Evolutionary conservation across 2,888 invertebrate genomes (phyloP), one percentile per base, ranked within the genome.

Genomic region (Mimas tiliae): DNA sequence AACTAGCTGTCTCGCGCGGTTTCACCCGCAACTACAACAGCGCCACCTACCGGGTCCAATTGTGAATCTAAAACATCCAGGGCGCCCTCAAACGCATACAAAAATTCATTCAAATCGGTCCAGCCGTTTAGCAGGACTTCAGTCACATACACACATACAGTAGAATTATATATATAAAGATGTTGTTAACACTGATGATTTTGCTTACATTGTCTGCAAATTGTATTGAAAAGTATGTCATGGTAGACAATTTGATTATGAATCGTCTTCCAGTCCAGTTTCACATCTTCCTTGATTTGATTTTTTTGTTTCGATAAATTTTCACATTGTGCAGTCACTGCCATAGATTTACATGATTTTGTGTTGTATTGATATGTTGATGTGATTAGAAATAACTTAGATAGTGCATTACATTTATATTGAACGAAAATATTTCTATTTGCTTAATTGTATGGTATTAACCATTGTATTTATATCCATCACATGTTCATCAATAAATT

Each of bases 371-470:
- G 38, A 19, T 27, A 16, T 58, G 42, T 58, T 58, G 58, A 58
- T 58, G 58, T 58, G 58, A 58, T 58, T 58, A 62, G 38, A 51
- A 21, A 42, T 62, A 51, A 51, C 47, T 51, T 58, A 62, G 51
- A 62, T 65, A 34, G 53, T 65, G 21, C 38, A 55, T n/a, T 55
- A 52, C 27, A 27, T 65, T 64, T 38, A 52, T 52, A 64, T 52
- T 48, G n/a, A 63, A 48, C 16, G 62, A 63, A 63, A 63, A 63
- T 55, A 55, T 58, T 58, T 58, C 58, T 58, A 58, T 58, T 33
- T 51, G 63, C 34, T 63, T 34, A 21, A 48, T 47, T 62, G 16
- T 48, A 45, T 50, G 63, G 63, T 50, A 33, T 48, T 63, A 50
- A 34, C 63, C 33, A 63, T 34, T 38, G 51, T 50, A 51, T 63